phyloP scores from a whole-genome alignment of 2,888 invertebrate species.

The Dioctria linearis region DNA sequence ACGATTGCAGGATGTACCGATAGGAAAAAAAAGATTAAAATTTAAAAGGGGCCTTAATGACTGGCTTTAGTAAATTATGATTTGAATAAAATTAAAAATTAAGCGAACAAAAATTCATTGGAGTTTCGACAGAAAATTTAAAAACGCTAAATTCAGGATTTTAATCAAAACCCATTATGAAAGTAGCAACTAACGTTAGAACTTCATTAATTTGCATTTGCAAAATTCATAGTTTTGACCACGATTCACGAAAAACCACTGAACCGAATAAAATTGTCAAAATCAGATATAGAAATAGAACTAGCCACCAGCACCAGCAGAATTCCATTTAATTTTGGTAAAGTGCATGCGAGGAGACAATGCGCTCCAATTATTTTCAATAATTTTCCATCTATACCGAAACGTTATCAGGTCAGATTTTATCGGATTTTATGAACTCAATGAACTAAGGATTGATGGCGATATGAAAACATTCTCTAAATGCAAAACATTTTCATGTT shows the following conservation, averaged over 20 bases:
- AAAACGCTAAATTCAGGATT: background rate
- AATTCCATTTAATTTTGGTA: slow-evolving; percentile 37
- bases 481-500: slow-evolving; percentile 31
- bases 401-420: background rate
- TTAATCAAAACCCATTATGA: background rate
- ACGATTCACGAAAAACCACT: background rate
- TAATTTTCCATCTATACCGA: slow-evolving; percentile 12
- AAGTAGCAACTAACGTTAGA: slow-evolving; percentile 22
- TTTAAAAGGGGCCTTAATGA: background rate
- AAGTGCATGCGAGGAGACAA: slow-evolving; percentile 1
- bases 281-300: too few relatives aligned
- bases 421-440: slow-evolving; percentile 24
- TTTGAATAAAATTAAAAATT: background rate
- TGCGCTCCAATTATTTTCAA: slow-evolving; percentile 22
- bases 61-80: slow-evolving; percentile 3
- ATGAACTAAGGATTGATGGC: background rate
- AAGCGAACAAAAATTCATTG: too few relatives aligned
- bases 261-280: slow-evolving; percentile 15
- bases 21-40: too few relatives aligned
- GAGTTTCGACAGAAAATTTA: too few relatives aligned
- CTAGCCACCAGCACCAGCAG: slow-evolving; percentile 4
- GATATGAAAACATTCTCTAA: slow-evolving; percentile 9
- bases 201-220: slow-evolving; percentile 31
- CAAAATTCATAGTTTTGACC: slow-evolving; percentile 4
- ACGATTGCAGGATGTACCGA: too few relatives aligned